Percentiles rank a stretch among this genome's conserved stretches.
phyloP scores from a whole-genome alignment of 64 coral and sea anemone genomes.

The Dendrophyllia cribrosa region DNA sequence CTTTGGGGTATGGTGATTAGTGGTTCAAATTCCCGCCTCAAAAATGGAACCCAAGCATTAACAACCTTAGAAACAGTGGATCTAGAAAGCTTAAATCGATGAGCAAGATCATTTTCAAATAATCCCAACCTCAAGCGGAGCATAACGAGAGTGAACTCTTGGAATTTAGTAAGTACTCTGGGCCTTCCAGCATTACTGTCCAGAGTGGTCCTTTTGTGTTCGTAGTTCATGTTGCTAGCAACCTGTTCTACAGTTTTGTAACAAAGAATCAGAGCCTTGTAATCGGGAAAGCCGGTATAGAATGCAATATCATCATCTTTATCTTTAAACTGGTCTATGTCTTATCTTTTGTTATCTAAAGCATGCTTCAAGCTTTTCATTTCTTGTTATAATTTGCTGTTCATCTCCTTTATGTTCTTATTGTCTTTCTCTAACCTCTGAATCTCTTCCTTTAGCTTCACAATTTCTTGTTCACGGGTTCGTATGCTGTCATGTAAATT shows the following conservation, averaged over 20 bases:
- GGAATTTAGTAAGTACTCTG: constrained; percentile 10
- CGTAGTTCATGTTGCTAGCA: constrained; percentile 15
- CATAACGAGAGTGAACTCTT: constrained; percentile 17
- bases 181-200: constrained; percentile 20
- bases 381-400: too few species aligned
- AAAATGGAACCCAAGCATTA: not conserved
- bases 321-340: too few species aligned
- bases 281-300: too few species aligned
- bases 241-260: constrained; percentile 23
- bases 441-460: too few species aligned
- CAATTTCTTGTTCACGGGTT: too few species aligned
- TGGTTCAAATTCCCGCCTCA: constrained; percentile 1
- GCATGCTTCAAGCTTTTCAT: too few species aligned
- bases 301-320: too few species aligned
- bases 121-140: constrained; percentile 23
- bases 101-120: constrained; percentile 45
- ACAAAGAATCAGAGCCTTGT: not conserved
- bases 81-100: constrained; percentile 45
- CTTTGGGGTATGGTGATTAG: not conserved
- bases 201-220: not conserved
- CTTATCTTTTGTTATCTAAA: too few species aligned
- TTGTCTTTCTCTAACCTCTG: too few species aligned
- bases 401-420: too few species aligned
- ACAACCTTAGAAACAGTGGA: constrained; percentile 9
- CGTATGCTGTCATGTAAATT: too few species aligned